A percentile compares a stretch with the other conserved stretches of the same genome.
These are phyloP conservation scores for Palaemon carinicauda DNA, from an alignment of 1,140 invertebrate genomes.

Conservation along the genomic window DNA sequence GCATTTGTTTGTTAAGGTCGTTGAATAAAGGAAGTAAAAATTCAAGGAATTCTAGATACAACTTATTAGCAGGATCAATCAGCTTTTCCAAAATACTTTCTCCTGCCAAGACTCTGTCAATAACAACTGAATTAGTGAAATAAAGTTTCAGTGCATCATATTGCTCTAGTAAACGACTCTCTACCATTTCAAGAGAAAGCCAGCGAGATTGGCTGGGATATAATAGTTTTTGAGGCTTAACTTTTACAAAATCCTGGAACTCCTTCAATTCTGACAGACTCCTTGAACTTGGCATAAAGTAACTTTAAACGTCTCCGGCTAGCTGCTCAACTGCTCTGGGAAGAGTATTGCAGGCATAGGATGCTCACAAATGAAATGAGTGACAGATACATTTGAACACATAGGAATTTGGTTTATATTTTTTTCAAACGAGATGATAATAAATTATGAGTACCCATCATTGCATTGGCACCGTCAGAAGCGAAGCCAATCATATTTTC, in stretches of 20 bases:
- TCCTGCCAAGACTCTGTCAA: too few species aligned
- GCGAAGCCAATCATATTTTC: conserved; percentile 50
- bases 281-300: not conserved
- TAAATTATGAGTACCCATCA: conserved; percentile 47
- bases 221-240: too few species aligned
- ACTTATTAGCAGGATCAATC: not conserved
- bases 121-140: too few species aligned
- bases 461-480: conserved; percentile 34
- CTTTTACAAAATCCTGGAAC: too few species aligned
- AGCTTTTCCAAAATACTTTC: not conserved
- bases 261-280: not conserved
- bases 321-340: not conserved
- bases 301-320: not conserved
- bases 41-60: conserved; percentile 6
- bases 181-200: too few species aligned
- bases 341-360: not conserved
- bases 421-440: conserved; percentile 10
- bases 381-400: conserved; percentile 57
- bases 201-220: too few species aligned
- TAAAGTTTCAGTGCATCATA: too few species aligned
- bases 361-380: conserved; percentile 31
- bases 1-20: conserved; percentile 18
- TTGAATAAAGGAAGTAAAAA: conserved; percentile 15
- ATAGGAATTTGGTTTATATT: not conserved
- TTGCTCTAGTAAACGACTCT: too few species aligned